phyloP scores from a whole-genome alignment of 2,113 vertebrate species.

The Bos taurus region DNA sequence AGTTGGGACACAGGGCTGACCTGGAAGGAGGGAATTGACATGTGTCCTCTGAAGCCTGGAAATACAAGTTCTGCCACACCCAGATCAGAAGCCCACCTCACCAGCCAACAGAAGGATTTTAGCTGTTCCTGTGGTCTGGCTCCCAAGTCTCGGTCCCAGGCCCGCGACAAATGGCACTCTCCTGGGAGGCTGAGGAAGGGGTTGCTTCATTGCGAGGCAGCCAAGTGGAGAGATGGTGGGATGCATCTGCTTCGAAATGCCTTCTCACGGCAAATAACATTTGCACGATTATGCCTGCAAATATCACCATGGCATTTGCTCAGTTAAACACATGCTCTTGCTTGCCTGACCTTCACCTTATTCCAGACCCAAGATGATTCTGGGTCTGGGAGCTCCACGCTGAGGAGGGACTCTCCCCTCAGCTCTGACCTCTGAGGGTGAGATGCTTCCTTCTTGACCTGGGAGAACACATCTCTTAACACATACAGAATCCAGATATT shows the following conservation, averaged over 20 bases:
- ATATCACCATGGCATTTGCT: slow-evolving; percentile 73
- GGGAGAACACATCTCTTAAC: neutral
- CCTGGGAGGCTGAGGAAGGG: slow-evolving; percentile 56
- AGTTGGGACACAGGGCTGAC: neutral
- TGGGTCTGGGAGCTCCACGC: neutral
- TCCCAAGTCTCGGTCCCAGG: neutral
- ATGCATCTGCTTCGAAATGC: slow-evolving; percentile 73
- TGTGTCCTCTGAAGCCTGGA: neutral
- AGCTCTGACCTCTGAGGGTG: neutral
- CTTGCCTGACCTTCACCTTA: slow-evolving; percentile 29
- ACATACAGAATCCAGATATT: neutral
- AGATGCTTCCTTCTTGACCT: neutral
- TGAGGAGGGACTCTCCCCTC: neutral
- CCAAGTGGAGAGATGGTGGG: slow-evolving; percentile 55
- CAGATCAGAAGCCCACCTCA: neutral
- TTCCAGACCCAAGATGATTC: neutral
- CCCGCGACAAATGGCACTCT: neutral
- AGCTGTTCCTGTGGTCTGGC: neutral
- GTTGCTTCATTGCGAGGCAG: slow-evolving; percentile 56
- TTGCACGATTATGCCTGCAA: slow-evolving; percentile 65
- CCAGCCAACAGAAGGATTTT: neutral
- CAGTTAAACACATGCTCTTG: slow-evolving; percentile 53
- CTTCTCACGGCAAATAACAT: slow-evolving; percentile 75
- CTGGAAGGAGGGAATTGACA: neutral
- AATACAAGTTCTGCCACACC: neutral